phyloP scores from a whole-genome alignment of 1,140 invertebrate genomes.

The Orchestia grillus region DNA sequence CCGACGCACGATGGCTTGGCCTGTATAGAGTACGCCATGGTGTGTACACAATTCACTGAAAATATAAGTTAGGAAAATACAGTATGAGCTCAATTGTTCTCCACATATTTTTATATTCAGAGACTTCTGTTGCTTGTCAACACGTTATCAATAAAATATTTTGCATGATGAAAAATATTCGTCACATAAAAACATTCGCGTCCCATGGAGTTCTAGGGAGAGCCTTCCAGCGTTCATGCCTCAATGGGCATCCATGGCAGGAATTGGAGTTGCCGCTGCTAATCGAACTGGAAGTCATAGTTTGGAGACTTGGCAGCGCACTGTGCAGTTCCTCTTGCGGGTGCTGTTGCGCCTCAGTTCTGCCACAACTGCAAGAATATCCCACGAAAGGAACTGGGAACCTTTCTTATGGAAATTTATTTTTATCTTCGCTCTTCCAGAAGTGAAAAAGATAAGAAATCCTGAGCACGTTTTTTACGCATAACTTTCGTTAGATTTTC shows the following conservation, averaged over 20 bases:
- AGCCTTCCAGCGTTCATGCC: not conserved
- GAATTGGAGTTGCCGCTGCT: not conserved
- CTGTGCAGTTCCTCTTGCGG: not conserved
- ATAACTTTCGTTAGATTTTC: too few relatives aligned
- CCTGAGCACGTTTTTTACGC: too few relatives aligned
- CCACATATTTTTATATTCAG: too few relatives aligned
- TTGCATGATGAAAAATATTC: not conserved
- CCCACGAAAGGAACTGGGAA: too few relatives aligned
- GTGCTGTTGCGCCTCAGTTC: not conserved
- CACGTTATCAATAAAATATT: not conserved
- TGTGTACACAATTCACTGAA: not conserved
- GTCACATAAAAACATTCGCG: not conserved
- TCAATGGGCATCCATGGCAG: not conserved
- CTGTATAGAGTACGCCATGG: not conserved
- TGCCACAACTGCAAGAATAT: not conserved
- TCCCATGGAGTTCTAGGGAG: not conserved
- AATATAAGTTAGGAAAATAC: not conserved
- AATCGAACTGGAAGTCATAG: not conserved
- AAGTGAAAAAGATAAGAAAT: too few relatives aligned
- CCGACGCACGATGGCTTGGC: not conserved
- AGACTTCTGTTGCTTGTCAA: too few relatives aligned
- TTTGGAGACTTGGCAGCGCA: not conserved
- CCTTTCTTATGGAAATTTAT: too few relatives aligned
- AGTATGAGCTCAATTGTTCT: not conserved
- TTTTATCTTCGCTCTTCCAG: too few relatives aligned